Evolutionary conservation across 2,888 invertebrate genomes (phyloP).

Genomic region (Camptogramma bilineatum): DNA sequence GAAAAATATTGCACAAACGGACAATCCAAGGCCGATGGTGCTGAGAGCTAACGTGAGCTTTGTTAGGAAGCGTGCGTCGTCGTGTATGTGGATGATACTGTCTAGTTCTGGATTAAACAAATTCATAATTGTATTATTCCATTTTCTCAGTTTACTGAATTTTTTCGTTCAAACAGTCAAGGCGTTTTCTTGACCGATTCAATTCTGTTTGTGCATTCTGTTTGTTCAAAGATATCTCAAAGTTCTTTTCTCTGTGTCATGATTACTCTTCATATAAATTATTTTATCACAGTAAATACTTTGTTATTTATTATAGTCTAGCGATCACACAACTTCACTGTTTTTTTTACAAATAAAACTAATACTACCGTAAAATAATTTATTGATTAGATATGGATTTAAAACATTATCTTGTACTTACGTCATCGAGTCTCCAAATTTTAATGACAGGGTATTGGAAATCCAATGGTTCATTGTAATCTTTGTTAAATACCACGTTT

Average conservation of each 20-base stretch:
- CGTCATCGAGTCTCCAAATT: background rate
- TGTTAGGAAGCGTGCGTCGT: slow-evolving; percentile 42
- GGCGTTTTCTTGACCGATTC: background rate
- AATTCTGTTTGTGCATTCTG: slow-evolving; percentile 6
- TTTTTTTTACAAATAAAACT: slow-evolving; percentile 9
- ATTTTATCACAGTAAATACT: background rate
- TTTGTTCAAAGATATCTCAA: background rate
- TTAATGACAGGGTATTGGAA: background rate
- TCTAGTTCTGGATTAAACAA: slow-evolving; percentile 45
- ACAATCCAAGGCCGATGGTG: slow-evolving; percentile 63
- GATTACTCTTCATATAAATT: background rate
- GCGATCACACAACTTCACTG: slow-evolving; percentile 19
- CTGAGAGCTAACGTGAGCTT: slow-evolving; percentile 49
- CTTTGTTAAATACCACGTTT: background rate
- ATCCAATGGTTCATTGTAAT: background rate
- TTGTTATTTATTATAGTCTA: background rate
- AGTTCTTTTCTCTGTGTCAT: background rate
- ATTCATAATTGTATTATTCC: slow-evolving; percentile 16
- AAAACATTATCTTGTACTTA: background rate
- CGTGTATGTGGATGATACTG: slow-evolving; percentile 44
- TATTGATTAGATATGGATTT: slow-evolving; percentile 27
- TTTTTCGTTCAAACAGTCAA: background rate
- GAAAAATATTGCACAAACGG: slow-evolving; percentile 57
- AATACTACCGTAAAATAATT: slow-evolving; percentile 16
- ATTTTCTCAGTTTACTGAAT: too few species aligned